phyloP scores from a whole-genome alignment of 2,113 vertebrate species.

The Hippocampus guttulatus region DNA sequence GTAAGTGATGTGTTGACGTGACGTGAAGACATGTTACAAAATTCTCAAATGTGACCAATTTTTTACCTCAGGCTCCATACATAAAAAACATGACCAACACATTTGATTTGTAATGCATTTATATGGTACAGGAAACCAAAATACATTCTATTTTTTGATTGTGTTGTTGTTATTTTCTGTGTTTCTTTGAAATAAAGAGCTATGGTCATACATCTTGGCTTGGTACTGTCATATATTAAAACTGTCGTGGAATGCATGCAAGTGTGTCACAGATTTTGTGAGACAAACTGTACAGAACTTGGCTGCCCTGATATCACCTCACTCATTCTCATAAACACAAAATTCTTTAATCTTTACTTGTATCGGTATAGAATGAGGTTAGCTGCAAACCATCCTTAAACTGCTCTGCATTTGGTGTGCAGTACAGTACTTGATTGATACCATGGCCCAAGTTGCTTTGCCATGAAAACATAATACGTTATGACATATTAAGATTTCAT shows the following conservation, averaged over 20 bases:
- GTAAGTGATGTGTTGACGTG: neutral
- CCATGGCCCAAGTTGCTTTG: neutral
- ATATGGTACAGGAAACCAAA: neutral
- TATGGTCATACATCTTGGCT: conserved; percentile 11
- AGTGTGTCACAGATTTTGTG: no score
- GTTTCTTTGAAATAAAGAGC: conserved; percentile 37
- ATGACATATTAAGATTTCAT: neutral
- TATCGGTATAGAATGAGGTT: neutral
- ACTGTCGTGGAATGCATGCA: neutral
- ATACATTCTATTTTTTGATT: conserved; percentile 1
- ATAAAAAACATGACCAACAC: neutral
- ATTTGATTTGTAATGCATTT: neutral
- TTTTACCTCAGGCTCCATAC: neutral
- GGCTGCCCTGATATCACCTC: neutral
- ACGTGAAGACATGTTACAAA: neutral
- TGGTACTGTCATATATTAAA: neutral
- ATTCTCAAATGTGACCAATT: neutral
- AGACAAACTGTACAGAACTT: no score
- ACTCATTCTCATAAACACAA: neutral
- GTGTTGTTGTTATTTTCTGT: conserved; percentile 15
- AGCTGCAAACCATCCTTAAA: neutral
- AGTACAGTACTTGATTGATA: neutral
- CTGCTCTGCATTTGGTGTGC: neutral
- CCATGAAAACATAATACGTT: neutral
- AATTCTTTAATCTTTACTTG: neutral